Base-by-base conservation (phyloP, 2,797 vertebrate species). In the Pteronotus mesoamericanus region DNA sequence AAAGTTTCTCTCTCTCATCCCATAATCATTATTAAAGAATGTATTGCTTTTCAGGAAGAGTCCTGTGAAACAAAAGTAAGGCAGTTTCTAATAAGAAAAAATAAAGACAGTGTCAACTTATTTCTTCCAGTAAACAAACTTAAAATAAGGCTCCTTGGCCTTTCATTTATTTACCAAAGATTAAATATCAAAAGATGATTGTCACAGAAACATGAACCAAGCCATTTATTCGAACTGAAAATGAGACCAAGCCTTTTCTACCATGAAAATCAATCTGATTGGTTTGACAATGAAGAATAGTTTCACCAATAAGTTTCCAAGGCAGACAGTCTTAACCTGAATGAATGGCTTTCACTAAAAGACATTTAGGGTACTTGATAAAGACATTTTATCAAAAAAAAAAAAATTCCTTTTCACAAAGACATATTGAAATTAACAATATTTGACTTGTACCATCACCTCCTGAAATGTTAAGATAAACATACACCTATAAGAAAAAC, bases 231-330 rank as follows among this genome's bases (percentile, higher is more conserved):
- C 92, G 48, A 95, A 84, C 0, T 92, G 26, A 57, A 92, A 96
- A 89, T 74, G 9, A 90, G 72, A 42, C 48, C 55, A 95, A 55
- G 42, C 26, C 68, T 91, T 72, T 86, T 92, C 51, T 37, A 68
- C 68, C 22, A 77, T 57, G 39, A 91, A 92, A 92, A 39, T 83
- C 93, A 74, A 83, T 59, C 68, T 96, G 86, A 85, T 16, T 88
- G 26, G 26, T 64, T 55, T 94, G n/a, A 90, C 48, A 87, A 53
- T 39, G 32, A 85, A 97, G 57, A 91, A 48, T 15, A 75, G 15
- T 94, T 89, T 91, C 91, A 69, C 24, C 78, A 77, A 42, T 80
- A 46, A 85, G 37, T 11, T 29, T 72, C 22, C 34, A 80, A 51
- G 22, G 21, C 12, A 61, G 22, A 92, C 6, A 4, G 39, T 53